Evolutionary conservation across 2,113 vertebrate species (phyloP).

Genomic region (Symphodus melops): DNA sequence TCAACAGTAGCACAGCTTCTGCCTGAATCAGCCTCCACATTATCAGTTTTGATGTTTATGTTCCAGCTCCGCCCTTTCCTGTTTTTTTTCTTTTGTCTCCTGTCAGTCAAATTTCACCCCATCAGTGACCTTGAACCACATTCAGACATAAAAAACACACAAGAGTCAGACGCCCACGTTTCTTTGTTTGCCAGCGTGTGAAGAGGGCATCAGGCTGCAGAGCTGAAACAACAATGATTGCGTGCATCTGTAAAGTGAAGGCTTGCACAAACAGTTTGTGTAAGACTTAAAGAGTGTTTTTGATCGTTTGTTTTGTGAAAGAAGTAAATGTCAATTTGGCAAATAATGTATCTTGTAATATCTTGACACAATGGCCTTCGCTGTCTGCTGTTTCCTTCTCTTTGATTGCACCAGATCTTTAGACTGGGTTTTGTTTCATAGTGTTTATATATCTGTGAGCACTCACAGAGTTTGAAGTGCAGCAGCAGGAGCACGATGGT

Average conservation of each 20-base stretch:
- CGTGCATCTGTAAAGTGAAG: background rate
- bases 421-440: background rate
- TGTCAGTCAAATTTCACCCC: constrained; percentile 64
- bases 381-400: too few species aligned
- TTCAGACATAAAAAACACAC: background rate
- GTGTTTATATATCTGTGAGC: background rate
- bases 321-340: too few species aligned
- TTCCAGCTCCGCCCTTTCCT: constrained; percentile 66
- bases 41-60: constrained; percentile 60
- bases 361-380: too few species aligned
- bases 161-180: background rate
- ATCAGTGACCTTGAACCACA: constrained; percentile 50
- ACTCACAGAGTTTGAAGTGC: background rate
- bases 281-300: background rate
- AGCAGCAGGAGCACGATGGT: constrained; percentile 4
- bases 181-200: constrained; percentile 39
- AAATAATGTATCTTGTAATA: too few species aligned
- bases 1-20: background rate
- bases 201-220: constrained; percentile 44
- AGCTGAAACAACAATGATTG: constrained; percentile 68
- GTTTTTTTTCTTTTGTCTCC: constrained; percentile 66
- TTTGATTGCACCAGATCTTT: too few species aligned
- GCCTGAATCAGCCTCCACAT: constrained; percentile 7
- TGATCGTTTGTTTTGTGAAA: background rate
- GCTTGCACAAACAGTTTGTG: background rate